Evolutionary conservation across 2,113 vertebrate genomes (phyloP), one percentile per base, ranked within the genome.

Genomic region (Calidris pugnax): DNA sequence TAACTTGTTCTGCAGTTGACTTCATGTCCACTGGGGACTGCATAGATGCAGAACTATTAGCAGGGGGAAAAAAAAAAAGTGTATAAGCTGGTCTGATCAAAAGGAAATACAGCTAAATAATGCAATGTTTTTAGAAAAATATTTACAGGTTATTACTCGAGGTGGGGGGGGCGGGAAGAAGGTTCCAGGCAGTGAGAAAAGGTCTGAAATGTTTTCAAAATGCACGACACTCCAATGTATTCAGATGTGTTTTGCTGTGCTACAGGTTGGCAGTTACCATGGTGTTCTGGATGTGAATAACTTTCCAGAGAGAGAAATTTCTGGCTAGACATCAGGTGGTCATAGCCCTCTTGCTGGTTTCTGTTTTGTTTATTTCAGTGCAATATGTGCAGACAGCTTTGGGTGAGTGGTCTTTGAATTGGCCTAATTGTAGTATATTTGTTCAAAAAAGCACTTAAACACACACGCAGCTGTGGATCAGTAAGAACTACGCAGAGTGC

Each of bases 361-460:
- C 63, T 30, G 23, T 26, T 87, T 67, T 88, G 79, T 88, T 97
- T 87, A 57, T 81, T 91, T 93, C 79, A 83, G 67, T 66, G 53
- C 75, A 86, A 3, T 68, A 83, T 30, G 39, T 73, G 72, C 63
- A 88, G 79, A 76, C n/a, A n/a, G 19, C 63, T 94, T 88, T 0
- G 1, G 51, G 48, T 76, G 57, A 92, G 63, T 76, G 48, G 57
- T 88, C 75, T 95, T 76, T 90, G 68, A 72, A 94, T 69, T 90
- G 89, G 67, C 50, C 75, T 90, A 94, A 97, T 92, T 90, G 75
- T 69, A 76, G 86, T 68, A n/a, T 94, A 80, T 90, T 92, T 92
- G 62, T 57, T 93, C 67, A 95, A 68, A 85, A 80, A 89, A 82
- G 62, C 75, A 85, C 79, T 88, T 85, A 85, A 78, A 86, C 79